Percentiles rank a stretch among this genome's conserved stretches.
phyloP scores from a whole-genome alignment of 1,140 invertebrate species.

The Caenorhabditis remanei region DNA sequence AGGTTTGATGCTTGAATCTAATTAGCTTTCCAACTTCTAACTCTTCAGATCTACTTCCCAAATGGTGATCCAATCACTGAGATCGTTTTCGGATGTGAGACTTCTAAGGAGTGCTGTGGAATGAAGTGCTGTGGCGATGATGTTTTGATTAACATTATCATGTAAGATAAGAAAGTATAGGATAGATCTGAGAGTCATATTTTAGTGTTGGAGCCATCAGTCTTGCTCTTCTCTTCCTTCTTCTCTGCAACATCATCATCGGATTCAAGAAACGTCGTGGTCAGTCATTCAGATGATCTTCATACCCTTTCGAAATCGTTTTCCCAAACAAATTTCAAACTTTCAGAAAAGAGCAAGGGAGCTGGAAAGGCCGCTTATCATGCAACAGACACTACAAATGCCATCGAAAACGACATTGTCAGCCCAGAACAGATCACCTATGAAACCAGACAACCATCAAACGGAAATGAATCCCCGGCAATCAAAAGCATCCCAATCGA shows the following conservation, averaged over 20 bases:
- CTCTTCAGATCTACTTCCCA: slow-evolving; percentile 30
- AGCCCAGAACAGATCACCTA: slow-evolving; percentile 44
- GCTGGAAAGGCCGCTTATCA: not conserved
- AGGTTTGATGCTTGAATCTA: not conserved
- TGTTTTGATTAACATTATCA: slow-evolving; percentile 20
- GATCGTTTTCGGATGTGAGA: slow-evolving; percentile 27
- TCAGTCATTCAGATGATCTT: not conserved
- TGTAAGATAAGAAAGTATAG: not conserved
- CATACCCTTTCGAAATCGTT: too few relatives aligned
- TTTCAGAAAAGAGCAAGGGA: slow-evolving; percentile 19
- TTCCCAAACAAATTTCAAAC: not conserved
- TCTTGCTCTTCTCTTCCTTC: slow-evolving; percentile 26
- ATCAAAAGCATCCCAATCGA: not conserved
- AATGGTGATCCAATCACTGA: not conserved
- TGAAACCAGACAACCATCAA: slow-evolving; percentile 5
- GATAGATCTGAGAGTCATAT: not conserved
- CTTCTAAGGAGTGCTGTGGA: slow-evolving; percentile 39
- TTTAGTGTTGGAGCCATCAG: slow-evolving; percentile 34
- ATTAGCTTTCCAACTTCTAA: too few relatives aligned
- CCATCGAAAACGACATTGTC: slow-evolving; percentile 9
- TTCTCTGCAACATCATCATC: slow-evolving; percentile 34
- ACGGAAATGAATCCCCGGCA: not conserved
- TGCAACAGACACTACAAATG: not conserved
- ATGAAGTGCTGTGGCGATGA: slow-evolving; percentile 49
- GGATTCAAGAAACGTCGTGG: slow-evolving; percentile 50